Base-by-base conservation (phyloP, 2,797 vertebrate species). In the Anableps anableps region DNA sequence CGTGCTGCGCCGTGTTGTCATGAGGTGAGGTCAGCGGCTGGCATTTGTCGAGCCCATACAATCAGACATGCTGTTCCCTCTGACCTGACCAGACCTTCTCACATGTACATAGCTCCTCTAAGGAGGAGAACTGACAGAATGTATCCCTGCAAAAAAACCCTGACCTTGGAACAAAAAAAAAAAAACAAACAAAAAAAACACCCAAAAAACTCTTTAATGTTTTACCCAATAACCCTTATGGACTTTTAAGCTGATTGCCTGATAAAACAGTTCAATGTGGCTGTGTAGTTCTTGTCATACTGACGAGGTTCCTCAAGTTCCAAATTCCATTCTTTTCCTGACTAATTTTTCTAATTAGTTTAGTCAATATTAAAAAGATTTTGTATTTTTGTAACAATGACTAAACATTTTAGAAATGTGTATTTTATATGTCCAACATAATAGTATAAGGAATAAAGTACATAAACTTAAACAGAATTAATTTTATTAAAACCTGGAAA, bases 41-140 rank as follows among this genome's bases (percentile, higher is more conserved):
- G 88, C 87, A 77, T 87, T 66, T 75, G 83, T 91, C 90, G 77
- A 86, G 86, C 85, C 80, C 74, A 83, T 81, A 81, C 86, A 85
- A 87, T 88, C 74, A 75, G 74, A 90, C 91, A 85, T 74, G 83
- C 71, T 90, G 89, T 84, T 91, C 51, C 55, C 80, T 62, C 76
- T 85, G 85, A 86, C 87, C 87, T 78, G 83, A 87, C 19, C 77
- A 72, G 86, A 84, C 83, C 70, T 68, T 71, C 75, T 76, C 26
- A 79, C 82, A 84, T 76, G 80, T 75, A 88, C 79, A 83, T 77
- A 78, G 23, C 50, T 77, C 62, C 53, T 45, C 36, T 58, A 71
- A 79, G 73, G 62, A 50, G 71, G 51, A 38, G 64, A 17, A 5
- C 29, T 75, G 23, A 41, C 47, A 31, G 36, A 66, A 16, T 10